Percentiles rank a stretch among this genome's conserved stretches.
These are phyloP conservation scores for Andrena bucephala DNA, from an alignment of 2,888 invertebrate species.

Conservation along the genomic window DNA sequence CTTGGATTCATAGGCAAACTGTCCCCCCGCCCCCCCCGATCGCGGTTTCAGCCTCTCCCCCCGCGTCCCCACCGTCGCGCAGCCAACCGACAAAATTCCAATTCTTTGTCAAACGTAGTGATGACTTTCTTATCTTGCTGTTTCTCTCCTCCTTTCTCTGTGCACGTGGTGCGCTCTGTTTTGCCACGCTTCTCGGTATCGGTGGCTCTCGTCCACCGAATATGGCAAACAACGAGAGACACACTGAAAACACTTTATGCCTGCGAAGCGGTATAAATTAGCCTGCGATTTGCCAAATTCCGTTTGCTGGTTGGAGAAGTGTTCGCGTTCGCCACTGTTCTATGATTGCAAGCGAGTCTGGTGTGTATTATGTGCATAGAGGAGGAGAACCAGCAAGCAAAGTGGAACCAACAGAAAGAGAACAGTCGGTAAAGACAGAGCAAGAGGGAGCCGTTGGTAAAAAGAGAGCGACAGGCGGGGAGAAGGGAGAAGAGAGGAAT, in stretches of 20 bases:
- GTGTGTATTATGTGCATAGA: conserved; percentile 80
- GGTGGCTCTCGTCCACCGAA: neutral
- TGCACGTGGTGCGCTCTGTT: no score
- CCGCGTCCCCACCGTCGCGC: no score
- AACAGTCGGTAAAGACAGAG: conserved; percentile 35
- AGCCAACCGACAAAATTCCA: no score
- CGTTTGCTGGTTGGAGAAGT: conserved; percentile 55
- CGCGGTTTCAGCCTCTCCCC: neutral
- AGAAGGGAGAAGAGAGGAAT: conserved; percentile 8
- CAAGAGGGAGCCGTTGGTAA: neutral
- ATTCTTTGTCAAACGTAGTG: no score
- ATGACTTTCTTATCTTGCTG: no score
- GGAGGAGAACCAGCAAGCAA: conserved; percentile 67
- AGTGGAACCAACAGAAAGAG: conserved; percentile 57
- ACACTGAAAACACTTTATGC: neutral
- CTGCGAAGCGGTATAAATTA: neutral
- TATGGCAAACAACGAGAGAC: no score
- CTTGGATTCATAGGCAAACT: neutral
- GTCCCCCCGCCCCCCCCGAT: neutral
- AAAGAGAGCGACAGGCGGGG: conserved; percentile 22
- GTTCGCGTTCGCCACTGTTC: conserved; percentile 71
- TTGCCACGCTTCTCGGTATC: no score
- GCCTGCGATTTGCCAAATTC: neutral
- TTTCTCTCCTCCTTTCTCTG: neutral
- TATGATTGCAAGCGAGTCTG: conserved; percentile 79